Conservation (phyloP, 2,797 vertebrate species). For the Betta splendens region DNA sequence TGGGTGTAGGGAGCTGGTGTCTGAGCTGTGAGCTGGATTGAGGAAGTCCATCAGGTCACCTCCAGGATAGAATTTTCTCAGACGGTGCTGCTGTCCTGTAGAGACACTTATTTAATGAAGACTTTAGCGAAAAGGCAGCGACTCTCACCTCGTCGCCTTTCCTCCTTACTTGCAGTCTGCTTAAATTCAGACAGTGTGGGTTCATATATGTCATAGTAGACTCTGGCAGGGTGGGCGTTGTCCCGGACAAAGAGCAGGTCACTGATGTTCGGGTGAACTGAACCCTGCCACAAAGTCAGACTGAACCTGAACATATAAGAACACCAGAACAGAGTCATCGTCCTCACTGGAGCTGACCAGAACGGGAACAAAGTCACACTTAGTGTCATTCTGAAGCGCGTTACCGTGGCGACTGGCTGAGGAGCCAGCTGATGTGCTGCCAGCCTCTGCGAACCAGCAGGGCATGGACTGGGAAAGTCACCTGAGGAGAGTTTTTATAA, state of each 20-base stretch:
- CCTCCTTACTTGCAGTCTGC: slow-evolving; percentile 76
- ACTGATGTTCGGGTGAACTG: slow-evolving; percentile 72
- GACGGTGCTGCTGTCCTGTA: slow-evolving; percentile 61
- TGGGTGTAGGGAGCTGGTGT: neutral
- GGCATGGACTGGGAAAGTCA: slow-evolving; percentile 83
- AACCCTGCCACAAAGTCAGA: slow-evolving; percentile 87
- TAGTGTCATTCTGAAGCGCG: too few relatives aligned
- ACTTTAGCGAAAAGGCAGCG: neutral
- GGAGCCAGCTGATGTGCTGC: slow-evolving; percentile 88
- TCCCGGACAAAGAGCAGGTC: slow-evolving; percentile 87
- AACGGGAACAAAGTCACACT: too few relatives aligned
- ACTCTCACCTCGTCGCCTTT: neutral
- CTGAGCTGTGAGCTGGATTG: slow-evolving; percentile 40
- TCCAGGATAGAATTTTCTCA: slow-evolving; percentile 79
- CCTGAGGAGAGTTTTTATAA: slow-evolving; percentile 30
- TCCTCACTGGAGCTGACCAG: neutral
- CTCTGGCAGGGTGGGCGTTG: slow-evolving; percentile 75
- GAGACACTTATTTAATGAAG: neutral
- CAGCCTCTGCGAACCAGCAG: slow-evolving; percentile 79
- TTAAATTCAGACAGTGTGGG: slow-evolving; percentile 85
- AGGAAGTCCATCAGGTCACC: slow-evolving; percentile 82
- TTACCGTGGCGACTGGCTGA: slow-evolving; percentile 85
- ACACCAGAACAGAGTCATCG: neutral
- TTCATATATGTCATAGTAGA: slow-evolving; percentile 90
- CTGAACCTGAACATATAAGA: slow-evolving; percentile 78